These are phyloP conservation scores for Gyrodactylus bullatarudis DNA, from an alignment of 1,140 invertebrate genomes.

Conservation along the genomic window DNA sequence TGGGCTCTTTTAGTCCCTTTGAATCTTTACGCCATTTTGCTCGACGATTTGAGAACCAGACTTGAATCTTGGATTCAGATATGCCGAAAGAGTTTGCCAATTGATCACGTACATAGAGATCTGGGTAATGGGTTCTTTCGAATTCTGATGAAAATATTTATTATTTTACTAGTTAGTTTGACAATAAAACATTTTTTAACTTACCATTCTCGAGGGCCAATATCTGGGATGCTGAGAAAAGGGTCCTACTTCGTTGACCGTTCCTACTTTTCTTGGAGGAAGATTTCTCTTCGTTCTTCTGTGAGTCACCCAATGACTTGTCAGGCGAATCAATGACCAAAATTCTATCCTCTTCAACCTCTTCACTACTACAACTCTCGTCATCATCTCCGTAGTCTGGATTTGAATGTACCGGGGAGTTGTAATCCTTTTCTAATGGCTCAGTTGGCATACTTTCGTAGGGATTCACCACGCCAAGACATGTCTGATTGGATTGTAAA, in stretches of 20 bases:
- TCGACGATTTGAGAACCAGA: slow-evolving; percentile 86
- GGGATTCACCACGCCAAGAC: neutral
- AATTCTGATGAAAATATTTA: slow-evolving; percentile 33
- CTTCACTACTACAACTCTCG: neutral
- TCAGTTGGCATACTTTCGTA: neutral
- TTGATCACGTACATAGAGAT: slow-evolving; percentile 81
- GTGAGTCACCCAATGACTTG: neutral
- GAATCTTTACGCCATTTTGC: slow-evolving; percentile 93
- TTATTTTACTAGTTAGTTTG: neutral
- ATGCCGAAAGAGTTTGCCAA: slow-evolving; percentile 88
- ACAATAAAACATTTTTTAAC: neutral
- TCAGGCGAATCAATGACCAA: neutral
- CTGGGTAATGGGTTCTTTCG: slow-evolving; percentile 91
- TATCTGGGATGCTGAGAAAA: neutral
- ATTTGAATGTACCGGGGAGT: too few species aligned
- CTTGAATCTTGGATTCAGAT: slow-evolving; percentile 94
- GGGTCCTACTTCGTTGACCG: slow-evolving; percentile 2
- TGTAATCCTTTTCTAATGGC: too few species aligned
- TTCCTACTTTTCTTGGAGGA: neutral
- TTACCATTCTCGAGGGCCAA: neutral
- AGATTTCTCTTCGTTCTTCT: neutral
- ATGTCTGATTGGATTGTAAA: neutral
- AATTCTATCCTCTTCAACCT: neutral
- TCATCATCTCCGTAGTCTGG: neutral
- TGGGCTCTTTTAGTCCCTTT: slow-evolving; percentile 26